A percentile compares a stretch with the other conserved stretches of the same genome.
phyloP scores from a whole-genome alignment of 53 echinoderm and acorn worm genomes.

The Henricia sp. region DNA sequence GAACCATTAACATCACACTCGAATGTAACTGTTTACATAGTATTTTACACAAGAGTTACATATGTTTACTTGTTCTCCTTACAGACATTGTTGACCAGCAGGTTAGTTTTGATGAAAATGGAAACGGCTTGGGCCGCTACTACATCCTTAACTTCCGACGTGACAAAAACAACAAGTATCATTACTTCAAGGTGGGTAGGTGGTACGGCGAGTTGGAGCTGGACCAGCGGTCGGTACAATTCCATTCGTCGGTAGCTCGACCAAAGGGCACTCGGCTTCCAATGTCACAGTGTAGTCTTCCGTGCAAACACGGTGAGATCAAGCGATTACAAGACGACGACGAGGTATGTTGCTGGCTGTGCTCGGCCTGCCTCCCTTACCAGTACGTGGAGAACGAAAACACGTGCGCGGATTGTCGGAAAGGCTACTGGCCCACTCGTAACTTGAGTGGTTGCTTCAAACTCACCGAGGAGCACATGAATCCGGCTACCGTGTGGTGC shows the following conservation, averaged over 20 bases:
- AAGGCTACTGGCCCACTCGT: conserved; percentile 77
- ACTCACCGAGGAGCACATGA: conserved; percentile 80
- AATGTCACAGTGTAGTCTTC: conserved; percentile 89
- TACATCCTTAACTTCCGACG: conserved; percentile 93
- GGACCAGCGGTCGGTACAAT: conserved; percentile 52
- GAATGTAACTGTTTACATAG: no score
- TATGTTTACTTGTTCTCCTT: no score
- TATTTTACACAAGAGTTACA: no score
- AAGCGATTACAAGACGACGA: conserved; percentile 88
- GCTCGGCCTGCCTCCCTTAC: conserved; percentile 74
- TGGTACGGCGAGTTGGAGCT: conserved; percentile 75
- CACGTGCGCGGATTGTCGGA: conserved; percentile 75
- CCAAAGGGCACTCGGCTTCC: conserved; percentile 34
- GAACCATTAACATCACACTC: no score
- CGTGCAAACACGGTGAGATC: conserved; percentile 80
- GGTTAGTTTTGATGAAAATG: conserved; percentile 88
- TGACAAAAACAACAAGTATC: conserved; percentile 51
- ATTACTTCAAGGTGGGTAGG: conserved; percentile 80
- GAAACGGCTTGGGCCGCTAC: conserved; percentile 94
- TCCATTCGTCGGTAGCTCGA: conserved; percentile 68
- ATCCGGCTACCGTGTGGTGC: conserved; percentile 68
- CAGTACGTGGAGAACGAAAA: conserved; percentile 89
- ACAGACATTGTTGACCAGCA: conserved; percentile 80
- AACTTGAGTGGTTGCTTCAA: conserved; percentile 84
- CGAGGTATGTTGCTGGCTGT: conserved; percentile 93